Evolutionary conservation across 2,888 invertebrate genomes (phyloP).

Genomic region (Venusia cambrica): DNA sequence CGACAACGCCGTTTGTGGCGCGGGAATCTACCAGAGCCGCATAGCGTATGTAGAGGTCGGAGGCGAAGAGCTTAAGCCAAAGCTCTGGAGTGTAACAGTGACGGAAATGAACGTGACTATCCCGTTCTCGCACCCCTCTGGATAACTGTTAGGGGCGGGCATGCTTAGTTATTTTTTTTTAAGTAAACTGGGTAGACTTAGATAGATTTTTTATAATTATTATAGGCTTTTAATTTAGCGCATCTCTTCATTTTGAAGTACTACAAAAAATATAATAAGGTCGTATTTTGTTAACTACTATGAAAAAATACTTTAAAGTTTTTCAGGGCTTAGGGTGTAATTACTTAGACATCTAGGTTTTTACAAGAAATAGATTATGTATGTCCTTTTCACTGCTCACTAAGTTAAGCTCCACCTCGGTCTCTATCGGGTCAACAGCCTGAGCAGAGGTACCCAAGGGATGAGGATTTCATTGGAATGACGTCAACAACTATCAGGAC

Average conservation of each 20-base stretch:
- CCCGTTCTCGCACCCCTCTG: slow-evolving; percentile 47
- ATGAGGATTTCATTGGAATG: slow-evolving; percentile 76
- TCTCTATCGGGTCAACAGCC: slow-evolving; percentile 52
- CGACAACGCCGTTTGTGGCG: slow-evolving; percentile 72
- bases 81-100: slow-evolving; percentile 60
- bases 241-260: too few species aligned
- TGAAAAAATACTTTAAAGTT: too few species aligned
- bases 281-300: too few species aligned
- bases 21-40: slow-evolving; percentile 74
- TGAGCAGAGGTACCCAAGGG: slow-evolving; percentile 68
- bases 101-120: slow-evolving; percentile 41
- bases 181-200: too few species aligned
- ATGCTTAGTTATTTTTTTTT: too few species aligned
- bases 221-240: too few species aligned
- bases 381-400: too few species aligned
- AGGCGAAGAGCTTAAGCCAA: slow-evolving; percentile 54
- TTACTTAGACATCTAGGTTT: too few species aligned
- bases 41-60: slow-evolving; percentile 41
- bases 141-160: slow-evolving; percentile 40
- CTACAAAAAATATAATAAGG: too few species aligned
- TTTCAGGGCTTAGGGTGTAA: too few species aligned
- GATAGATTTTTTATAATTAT: too few species aligned
- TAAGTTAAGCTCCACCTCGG: slow-evolving; percentile 26
- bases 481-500: slow-evolving; percentile 82
- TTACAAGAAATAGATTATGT: too few species aligned